These are phyloP conservation scores for Psephotus haematonotus DNA, from an alignment of 2,113 vertebrate species.

Conservation along the genomic window DNA sequence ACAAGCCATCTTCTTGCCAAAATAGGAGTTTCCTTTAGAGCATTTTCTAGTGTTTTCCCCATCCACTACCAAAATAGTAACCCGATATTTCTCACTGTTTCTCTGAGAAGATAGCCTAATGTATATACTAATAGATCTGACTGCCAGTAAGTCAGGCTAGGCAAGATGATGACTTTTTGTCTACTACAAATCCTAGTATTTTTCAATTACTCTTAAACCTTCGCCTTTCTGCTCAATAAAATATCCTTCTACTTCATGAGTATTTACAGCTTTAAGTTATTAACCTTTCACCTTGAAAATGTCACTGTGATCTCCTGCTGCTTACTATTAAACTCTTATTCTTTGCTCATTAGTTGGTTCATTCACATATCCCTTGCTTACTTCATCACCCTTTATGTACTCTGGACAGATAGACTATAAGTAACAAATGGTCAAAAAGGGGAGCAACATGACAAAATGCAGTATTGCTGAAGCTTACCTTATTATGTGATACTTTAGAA, in stretches of 20 bases:
- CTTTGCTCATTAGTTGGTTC: not conserved
- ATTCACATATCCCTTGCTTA: not conserved
- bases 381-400: not conserved
- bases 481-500: not conserved
- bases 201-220: not conserved
- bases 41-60: not conserved
- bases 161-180: not conserved
- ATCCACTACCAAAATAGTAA: not conserved
- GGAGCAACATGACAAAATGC: not conserved
- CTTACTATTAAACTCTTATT: not conserved
- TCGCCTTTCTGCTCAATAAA: not conserved
- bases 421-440: not conserved
- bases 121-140: not conserved
- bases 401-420: not conserved
- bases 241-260: not conserved
- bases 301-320: not conserved
- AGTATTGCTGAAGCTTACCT: not conserved
- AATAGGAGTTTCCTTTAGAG: not conserved
- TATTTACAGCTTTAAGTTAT: not conserved
- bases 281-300: constrained; percentile 7
- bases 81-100: not conserved
- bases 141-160: not conserved
- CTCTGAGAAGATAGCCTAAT: not conserved
- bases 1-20: not conserved
- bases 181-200: not conserved